These are phyloP conservation scores for Platygyra sinensis DNA, from an alignment of 64 coral and sea anemone species.

Conservation along the genomic window DNA sequence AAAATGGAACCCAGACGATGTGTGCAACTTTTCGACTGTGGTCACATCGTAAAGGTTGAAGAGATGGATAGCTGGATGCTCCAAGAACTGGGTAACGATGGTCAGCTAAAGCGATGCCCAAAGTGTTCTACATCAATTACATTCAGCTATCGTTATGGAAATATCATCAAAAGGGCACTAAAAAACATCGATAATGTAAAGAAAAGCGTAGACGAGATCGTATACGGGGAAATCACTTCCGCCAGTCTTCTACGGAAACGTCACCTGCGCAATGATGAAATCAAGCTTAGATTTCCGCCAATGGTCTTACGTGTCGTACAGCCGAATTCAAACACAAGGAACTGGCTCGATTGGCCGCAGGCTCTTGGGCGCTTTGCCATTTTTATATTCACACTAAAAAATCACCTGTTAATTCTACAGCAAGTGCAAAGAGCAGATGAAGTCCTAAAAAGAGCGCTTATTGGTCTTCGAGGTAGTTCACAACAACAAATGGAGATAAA, in stretches of 20 bases:
- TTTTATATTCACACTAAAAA: background rate
- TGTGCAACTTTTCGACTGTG: constrained; percentile 40
- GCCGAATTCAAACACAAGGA: background rate
- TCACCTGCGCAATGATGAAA: background rate
- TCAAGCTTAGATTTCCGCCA: background rate
- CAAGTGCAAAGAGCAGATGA: background rate
- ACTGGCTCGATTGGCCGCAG: background rate
- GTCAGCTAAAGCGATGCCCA: constrained; percentile 25
- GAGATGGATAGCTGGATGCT: constrained; percentile 37
- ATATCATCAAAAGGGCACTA: constrained; percentile 12
- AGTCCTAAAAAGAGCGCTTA: background rate
- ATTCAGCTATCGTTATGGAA: constrained; percentile 52
- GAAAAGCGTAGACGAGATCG: background rate
- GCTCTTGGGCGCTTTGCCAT: background rate
- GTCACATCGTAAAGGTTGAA: constrained; percentile 45
- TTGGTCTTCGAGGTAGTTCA: background rate
- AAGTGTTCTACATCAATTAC: constrained; percentile 33
- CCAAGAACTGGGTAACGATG: background rate
- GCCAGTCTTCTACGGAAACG: too few relatives aligned
- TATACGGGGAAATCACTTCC: background rate
- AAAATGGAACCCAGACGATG: constrained; percentile 32
- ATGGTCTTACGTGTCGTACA: background rate
- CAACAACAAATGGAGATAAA: too few relatives aligned
- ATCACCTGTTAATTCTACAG: background rate
- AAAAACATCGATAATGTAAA: constrained; percentile 3